These are phyloP conservation scores for Eumacrocentrus americanus DNA, from an alignment of 2,888 invertebrate genomes.

Conservation along the genomic window DNA sequence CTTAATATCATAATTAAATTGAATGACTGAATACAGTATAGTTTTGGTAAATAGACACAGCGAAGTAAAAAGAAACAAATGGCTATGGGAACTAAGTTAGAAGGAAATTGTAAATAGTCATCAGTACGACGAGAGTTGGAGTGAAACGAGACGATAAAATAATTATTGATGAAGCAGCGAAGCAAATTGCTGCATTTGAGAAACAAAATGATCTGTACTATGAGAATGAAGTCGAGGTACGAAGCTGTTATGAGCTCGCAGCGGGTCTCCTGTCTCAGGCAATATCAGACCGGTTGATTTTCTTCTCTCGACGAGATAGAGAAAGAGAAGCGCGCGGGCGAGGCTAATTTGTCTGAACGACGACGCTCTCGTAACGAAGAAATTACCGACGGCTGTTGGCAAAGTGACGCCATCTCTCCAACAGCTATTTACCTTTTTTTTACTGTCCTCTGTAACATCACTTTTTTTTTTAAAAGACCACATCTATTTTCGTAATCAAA, in stretches of 20 bases:
- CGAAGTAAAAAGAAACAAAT: background rate
- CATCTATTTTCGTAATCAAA: background rate
- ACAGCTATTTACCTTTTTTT: constrained; percentile 36
- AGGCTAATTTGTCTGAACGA: constrained; percentile 41
- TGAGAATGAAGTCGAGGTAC: constrained; percentile 16
- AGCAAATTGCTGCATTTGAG: constrained; percentile 28
- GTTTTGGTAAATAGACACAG: background rate
- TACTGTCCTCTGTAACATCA: constrained; percentile 13
- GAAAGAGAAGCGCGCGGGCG: constrained; percentile 27
- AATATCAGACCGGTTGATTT: constrained; percentile 26
- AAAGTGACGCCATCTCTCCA: constrained; percentile 35
- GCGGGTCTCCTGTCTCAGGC: constrained; percentile 9
- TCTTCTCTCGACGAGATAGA: constrained; percentile 9
- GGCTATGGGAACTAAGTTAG: background rate
- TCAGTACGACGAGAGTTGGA: background rate
- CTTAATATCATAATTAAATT: too few species aligned
- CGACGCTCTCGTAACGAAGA: constrained; percentile 34
- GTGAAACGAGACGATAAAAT: constrained; percentile 5
- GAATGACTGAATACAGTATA: too few species aligned
- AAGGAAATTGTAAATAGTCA: background rate
- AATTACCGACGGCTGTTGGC: constrained; percentile 35
- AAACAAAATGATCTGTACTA: constrained; percentile 23
- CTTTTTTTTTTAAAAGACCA: background rate
- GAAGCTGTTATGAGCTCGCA: constrained; percentile 20
- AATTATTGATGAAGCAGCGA: constrained; percentile 19